Conservation (phyloP, 2,113 vertebrate species). For the Dissostichus mawsoni region DNA sequence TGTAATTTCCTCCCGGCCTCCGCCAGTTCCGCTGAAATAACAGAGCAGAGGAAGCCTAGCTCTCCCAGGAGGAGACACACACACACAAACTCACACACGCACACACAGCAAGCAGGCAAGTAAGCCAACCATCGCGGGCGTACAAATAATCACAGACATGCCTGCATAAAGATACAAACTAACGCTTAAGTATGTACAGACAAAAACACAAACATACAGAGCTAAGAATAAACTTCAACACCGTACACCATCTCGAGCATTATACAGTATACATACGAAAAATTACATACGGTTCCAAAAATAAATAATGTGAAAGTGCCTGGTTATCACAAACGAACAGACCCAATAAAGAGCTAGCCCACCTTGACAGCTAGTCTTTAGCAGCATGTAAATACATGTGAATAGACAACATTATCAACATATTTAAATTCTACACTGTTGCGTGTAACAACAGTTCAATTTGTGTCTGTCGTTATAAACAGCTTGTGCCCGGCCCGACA, state of each 20-base stretch:
- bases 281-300: neutral
- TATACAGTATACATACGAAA: neutral
- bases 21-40: constrained; percentile 88
- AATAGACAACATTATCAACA: constrained; percentile 1
- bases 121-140: constrained; percentile 30
- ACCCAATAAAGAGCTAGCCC: constrained; percentile 10
- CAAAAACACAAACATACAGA: constrained; percentile 44
- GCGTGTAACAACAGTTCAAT: constrained; percentile 23
- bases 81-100: constrained; percentile 56
- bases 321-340: constrained; percentile 22
- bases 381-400: constrained; percentile 2
- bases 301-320: neutral
- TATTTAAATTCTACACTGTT: constrained; percentile 35
- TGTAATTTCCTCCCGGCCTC: constrained; percentile 88
- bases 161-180: constrained; percentile 64
- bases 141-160: constrained; percentile 65
- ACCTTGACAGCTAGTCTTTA: constrained; percentile 15
- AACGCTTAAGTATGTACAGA: constrained; percentile 45
- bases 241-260: neutral
- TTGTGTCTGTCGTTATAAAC: constrained; percentile 38
- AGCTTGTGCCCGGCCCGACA: constrained; percentile 46
- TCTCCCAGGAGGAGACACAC: constrained; percentile 82
- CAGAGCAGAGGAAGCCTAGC: constrained; percentile 85
- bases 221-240: constrained; percentile 5
- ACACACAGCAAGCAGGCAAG: constrained; percentile 37